Conservation (phyloP, 2,797 vertebrate genomes). For the Falco rusticolus region DNA sequence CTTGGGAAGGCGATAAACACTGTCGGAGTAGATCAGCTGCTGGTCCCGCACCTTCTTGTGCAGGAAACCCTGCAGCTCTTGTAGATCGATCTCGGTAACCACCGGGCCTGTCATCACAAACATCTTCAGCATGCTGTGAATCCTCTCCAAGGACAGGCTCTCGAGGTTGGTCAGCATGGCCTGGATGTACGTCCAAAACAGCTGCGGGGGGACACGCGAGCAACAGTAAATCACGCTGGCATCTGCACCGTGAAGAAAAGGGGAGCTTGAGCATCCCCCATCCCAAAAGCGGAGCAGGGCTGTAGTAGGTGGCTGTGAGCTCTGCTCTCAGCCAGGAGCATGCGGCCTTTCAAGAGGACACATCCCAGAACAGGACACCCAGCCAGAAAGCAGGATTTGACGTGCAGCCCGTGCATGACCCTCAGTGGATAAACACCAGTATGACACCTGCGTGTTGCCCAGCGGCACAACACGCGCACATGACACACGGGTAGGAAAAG, state of each 20-base stretch:
- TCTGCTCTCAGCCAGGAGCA: background rate
- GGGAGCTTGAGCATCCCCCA: background rate
- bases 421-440: slow-evolving; percentile 15
- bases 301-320: background rate
- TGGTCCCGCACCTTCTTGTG: slow-evolving; percentile 95
- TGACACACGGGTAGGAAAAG: background rate
- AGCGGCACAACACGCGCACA: background rate
- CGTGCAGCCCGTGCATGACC: background rate
- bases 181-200: slow-evolving; percentile 99
- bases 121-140: slow-evolving; percentile 98
- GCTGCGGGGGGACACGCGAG: slow-evolving; percentile 66
- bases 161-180: slow-evolving; percentile 99
- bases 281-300: background rate
- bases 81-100: slow-evolving; percentile 92
- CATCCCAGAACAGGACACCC: background rate
- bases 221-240: background rate
- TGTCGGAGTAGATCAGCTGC: slow-evolving; percentile 87
- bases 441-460: background rate
- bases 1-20: slow-evolving; percentile 94
- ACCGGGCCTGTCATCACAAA: slow-evolving; percentile 94
- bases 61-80: slow-evolving; percentile 94
- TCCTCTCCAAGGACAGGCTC: slow-evolving; percentile 94
- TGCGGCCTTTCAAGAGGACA: background rate
- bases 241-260: background rate
- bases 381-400: background rate